These are phyloP conservation scores for Marmota flaviventris DNA, from an alignment of 2,113 vertebrate genomes.

Conservation along the genomic window DNA sequence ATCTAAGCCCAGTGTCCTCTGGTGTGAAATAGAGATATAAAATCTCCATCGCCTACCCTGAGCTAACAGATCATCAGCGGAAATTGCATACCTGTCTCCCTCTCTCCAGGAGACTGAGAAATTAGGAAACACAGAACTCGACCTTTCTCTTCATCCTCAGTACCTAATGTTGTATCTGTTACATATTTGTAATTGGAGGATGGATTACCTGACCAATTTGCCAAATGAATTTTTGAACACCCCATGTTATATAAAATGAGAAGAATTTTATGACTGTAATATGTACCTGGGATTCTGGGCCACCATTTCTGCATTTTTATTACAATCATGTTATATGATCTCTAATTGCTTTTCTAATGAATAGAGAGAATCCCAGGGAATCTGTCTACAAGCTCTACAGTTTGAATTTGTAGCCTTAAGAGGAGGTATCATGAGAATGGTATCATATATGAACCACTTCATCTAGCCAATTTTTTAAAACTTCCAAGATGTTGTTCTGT, in stretches of 20 bases:
- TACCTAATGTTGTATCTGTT: background rate
- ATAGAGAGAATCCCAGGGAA: background rate
- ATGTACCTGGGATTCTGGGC: background rate
- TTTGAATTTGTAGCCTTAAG: background rate
- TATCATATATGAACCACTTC: background rate
- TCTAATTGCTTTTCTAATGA: background rate
- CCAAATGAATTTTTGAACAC: conserved; percentile 31
- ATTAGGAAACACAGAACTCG: background rate
- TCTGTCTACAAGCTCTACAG: background rate
- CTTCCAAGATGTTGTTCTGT: background rate
- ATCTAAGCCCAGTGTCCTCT: background rate
- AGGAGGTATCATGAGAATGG: background rate
- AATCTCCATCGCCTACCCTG: background rate
- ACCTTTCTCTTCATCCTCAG: background rate
- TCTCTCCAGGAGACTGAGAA: background rate
- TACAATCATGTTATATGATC: background rate
- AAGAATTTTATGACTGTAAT: background rate
- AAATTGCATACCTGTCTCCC: background rate
- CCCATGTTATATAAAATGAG: background rate
- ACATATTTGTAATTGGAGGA: background rate
- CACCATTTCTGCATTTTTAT: conserved; percentile 12
- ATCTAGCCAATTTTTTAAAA: background rate
- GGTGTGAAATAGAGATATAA: background rate
- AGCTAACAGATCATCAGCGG: background rate
- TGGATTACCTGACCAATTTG: background rate